A percentile compares a stretch with the other conserved stretches of the same genome.
Evolutionary conservation across 2,113 vertebrate species (phyloP).

Genomic region (Ceuthmochares aereus): DNA sequence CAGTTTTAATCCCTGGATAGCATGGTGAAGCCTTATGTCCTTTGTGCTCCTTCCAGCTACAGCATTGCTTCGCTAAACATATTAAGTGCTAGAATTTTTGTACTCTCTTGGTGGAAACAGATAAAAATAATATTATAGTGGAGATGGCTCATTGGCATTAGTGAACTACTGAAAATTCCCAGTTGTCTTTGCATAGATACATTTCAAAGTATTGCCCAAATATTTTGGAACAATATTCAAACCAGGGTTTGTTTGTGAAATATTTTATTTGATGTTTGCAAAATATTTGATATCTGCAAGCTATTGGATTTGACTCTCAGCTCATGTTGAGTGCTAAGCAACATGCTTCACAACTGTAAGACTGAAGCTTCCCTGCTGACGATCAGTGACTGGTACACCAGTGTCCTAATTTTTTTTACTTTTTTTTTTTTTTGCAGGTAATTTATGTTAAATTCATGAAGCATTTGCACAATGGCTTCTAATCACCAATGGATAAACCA

Average conservation of each 20-base stretch:
- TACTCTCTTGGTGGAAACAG: constrained; percentile 12
- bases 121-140: constrained; percentile 16
- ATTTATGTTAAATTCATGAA: not conserved
- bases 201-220: constrained; percentile 35
- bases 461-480: not conserved
- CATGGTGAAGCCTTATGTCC: not conserved
- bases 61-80: constrained; percentile 38
- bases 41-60: constrained; percentile 48
- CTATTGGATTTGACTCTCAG: constrained; percentile 1
- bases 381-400: not conserved
- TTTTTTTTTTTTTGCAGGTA: not conserved
- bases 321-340: not conserved
- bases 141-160: not conserved
- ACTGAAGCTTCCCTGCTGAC: not conserved
- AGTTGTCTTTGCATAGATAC: not conserved
- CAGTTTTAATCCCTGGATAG: not conserved
- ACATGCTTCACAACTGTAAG: not conserved
- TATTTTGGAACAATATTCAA: constrained; percentile 22
- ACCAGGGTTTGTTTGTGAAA: not conserved
- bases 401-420: not conserved
- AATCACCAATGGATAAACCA: not conserved
- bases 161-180: not conserved
- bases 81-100: constrained; percentile 37
- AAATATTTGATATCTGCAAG: constrained; percentile 17
- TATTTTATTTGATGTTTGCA: constrained; percentile 31